These are phyloP conservation scores for Pogonocichla stellata DNA, from an alignment of 2,113 vertebrate genomes.

Conservation along the genomic window DNA sequence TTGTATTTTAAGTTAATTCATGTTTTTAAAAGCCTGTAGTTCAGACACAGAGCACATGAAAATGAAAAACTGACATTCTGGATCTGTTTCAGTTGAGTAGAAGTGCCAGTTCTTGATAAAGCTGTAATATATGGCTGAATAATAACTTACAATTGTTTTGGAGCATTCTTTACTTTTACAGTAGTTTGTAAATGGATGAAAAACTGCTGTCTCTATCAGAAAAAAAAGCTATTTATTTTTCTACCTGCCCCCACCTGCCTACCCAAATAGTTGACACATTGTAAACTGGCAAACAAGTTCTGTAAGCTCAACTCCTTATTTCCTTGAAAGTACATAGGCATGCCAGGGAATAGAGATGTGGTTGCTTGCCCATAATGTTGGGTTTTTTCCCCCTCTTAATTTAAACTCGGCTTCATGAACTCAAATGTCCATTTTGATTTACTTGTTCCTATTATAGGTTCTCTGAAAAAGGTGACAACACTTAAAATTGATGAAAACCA, in stretches of 20 bases:
- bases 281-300: not conserved
- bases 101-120: not conserved
- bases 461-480: slow-evolving; percentile 90
- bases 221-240: too few relatives aligned
- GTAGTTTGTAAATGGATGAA: not conserved
- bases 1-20: slow-evolving; percentile 61
- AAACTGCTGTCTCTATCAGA: not conserved
- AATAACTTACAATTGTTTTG: not conserved
- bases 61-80: not conserved
- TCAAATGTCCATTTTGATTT: not conserved
- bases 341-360: not conserved
- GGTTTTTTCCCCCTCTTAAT: fast-evolving
- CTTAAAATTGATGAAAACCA: slow-evolving; percentile 99
- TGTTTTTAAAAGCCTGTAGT: not conserved
- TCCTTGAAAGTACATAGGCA: not conserved
- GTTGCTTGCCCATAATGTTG: not conserved
- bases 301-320: not conserved
- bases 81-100: not conserved
- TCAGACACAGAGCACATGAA: not conserved
- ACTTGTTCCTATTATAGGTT: slow-evolving; percentile 76
- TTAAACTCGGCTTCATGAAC: not conserved
- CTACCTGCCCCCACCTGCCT: fast-evolving
- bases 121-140: not conserved
- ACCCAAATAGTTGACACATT: not conserved
- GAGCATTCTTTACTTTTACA: not conserved